Evolutionary conservation across 2,113 vertebrate species (phyloP).

Genomic region (Tetrax tetrax): DNA sequence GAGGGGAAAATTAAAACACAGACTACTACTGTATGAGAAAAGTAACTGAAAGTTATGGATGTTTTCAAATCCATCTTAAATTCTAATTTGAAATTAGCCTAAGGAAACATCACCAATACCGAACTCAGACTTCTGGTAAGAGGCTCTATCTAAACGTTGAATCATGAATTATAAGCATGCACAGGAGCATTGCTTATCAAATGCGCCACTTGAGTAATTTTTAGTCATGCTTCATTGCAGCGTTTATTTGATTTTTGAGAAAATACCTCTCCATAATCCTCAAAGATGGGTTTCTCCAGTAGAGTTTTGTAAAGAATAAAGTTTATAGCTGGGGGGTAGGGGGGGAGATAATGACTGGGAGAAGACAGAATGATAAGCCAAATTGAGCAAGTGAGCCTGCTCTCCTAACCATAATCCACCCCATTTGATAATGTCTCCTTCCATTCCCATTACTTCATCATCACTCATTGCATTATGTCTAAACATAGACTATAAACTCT

Average conservation of each 20-base stretch:
- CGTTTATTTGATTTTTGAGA: not conserved
- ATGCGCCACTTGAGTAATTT: not conserved
- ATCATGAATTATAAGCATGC: not conserved
- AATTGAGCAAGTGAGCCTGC: not conserved
- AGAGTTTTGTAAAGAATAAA: not conserved
- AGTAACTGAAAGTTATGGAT: not conserved
- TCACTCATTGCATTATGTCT: conserved; percentile 40
- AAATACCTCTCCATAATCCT: not conserved
- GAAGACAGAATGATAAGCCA: not conserved
- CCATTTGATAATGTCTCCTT: not conserved
- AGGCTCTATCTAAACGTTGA: not conserved
- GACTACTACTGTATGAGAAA: not conserved
- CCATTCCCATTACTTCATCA: conserved; percentile 41
- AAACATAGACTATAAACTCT: conserved; percentile 19
- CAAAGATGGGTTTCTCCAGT: not conserved
- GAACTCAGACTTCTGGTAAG: not conserved
- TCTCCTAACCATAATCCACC: not conserved
- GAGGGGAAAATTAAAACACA: not conserved
- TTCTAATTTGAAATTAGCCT: not conserved
- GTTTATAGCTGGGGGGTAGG: not conserved
- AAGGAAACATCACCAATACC: not conserved
- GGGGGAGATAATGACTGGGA: not conserved
- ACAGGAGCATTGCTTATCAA: not conserved
- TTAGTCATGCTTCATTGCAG: not conserved
- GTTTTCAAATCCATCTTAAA: not conserved